These are phyloP conservation scores for Drosophila lacicola DNA, from an alignment of 2,888 invertebrate species.

Conservation along the genomic window DNA sequence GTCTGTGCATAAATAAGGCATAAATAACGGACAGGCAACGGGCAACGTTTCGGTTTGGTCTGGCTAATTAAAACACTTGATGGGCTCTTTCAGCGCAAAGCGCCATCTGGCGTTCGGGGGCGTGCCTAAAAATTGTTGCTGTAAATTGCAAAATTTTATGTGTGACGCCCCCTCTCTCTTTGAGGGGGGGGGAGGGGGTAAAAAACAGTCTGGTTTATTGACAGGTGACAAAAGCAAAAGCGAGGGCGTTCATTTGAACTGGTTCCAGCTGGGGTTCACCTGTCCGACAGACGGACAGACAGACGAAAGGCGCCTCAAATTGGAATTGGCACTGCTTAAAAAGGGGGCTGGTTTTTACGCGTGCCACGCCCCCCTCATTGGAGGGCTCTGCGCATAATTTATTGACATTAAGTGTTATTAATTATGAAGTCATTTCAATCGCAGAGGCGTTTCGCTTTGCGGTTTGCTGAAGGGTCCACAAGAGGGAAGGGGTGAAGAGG, in stretches of 20 bases:
- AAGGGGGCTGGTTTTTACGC: too few species aligned
- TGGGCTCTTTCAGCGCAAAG: conserved; percentile 56
- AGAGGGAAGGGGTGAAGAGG: background rate
- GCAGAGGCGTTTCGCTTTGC: conserved; percentile 23
- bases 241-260: conserved; percentile 8
- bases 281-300: background rate
- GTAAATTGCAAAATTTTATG: conserved; percentile 68
- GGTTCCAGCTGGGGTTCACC: conserved; percentile 1
- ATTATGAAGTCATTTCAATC: conserved; percentile 62
- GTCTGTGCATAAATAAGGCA: conserved; percentile 78
- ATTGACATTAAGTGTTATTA: conserved; percentile 77
- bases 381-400: conserved; percentile 60
- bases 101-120: conserved; percentile 41
- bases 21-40: conserved; percentile 73
- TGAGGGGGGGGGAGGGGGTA: conserved; percentile 1
- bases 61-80: conserved; percentile 77
- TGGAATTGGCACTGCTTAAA: too few species aligned
- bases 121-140: conserved; percentile 37
- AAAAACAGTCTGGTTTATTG: conserved; percentile 38
- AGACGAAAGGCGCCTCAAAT: too few species aligned
- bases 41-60: conserved; percentile 18
- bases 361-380: background rate
- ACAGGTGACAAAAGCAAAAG: conserved; percentile 28
- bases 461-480: conserved; percentile 9
- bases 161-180: conserved; percentile 6